Conservation (phyloP, 2,797 vertebrate species). For the Eidolon dupreanum region DNA sequence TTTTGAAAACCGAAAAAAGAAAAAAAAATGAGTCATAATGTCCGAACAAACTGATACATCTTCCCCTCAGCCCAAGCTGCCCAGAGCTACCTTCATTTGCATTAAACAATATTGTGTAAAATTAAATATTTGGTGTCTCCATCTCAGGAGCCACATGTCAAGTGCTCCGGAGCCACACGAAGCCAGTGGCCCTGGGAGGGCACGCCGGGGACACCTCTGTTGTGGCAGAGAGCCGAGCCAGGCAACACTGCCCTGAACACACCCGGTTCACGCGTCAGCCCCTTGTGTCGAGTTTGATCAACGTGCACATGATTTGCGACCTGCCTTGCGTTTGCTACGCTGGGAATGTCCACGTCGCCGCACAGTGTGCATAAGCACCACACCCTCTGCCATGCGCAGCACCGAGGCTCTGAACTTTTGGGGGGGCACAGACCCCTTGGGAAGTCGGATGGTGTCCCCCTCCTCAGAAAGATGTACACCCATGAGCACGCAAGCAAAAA, state of each 20-base stretch:
- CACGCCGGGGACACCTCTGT: fast-evolving
- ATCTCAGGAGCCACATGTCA: background rate
- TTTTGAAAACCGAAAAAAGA: background rate
- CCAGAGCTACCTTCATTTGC: fast-evolving
- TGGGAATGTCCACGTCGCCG: fast-evolving
- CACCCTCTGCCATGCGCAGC: fast-evolving
- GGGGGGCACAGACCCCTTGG: background rate
- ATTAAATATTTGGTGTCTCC: background rate
- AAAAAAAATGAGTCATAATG: background rate
- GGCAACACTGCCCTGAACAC: fast-evolving
- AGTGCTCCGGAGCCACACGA: fast-evolving
- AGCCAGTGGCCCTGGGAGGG: fast-evolving
- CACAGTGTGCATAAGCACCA: fast-evolving
- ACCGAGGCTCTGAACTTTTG: fast-evolving
- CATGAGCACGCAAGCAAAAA: fast-evolving
- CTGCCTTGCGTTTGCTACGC: background rate
- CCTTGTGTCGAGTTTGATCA: background rate
- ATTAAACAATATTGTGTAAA: fast-evolving
- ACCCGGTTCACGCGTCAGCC: fast-evolving
- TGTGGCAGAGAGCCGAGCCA: fast-evolving
- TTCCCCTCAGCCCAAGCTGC: background rate
- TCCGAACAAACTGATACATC: fast-evolving
- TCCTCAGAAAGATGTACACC: background rate
- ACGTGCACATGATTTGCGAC: fast-evolving
- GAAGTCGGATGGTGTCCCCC: background rate